Evolutionary conservation across 2,888 invertebrate genomes (phyloP), one percentile per base, ranked within the genome.

Genomic region (Branchipolynoe longqiensis): DNA sequence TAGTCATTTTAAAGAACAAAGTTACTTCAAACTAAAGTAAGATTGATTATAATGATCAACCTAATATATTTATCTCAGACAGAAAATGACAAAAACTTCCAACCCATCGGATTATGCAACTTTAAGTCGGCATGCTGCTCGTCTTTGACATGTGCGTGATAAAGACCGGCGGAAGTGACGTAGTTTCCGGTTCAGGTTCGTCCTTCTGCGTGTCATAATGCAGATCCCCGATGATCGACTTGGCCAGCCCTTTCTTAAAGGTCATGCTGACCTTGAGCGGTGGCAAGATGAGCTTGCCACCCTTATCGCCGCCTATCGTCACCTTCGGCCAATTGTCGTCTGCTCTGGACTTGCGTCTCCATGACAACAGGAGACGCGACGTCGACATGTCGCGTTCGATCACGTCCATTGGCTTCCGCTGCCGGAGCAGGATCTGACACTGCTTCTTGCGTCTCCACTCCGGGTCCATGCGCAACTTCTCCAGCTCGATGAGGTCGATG

Each of bases 121-220:
- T n/a, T 48, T 18, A 48, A 58, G 12, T 58, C 2, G 69, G 69
- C 12, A 69, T 36, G 22, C 18, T 22, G 33, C 69, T 38, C 14
- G 69, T 38, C 69, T 69, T 69, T 31, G 78, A 33, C 31, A 78
- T 48, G 31, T 78, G 78, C 8, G 78, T 78, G 12, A 78, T 78
- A 48, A 78, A 78, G 28, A 78, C 48, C 12, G 78, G 48, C n/a
- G 78, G 78, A 28, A 78, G 78, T 4, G 78, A 78, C 41, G 78
- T 48, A 41, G 78, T 78, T 78, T 78, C 78, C 31, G 78, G 78
- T 31, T 78, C 78, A 28, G 22, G 25, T 28, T 54, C 54, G 1
- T 78, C 78, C 8, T 8, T 25, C 0, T 22, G n/a, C 14, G 41
- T 48, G n/a, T n/a, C n/a, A n/a, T n/a, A n/a, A n/a, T n/a, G n/a